Conservation (phyloP, 2,113 vertebrate genomes). For the Donacobius atricapilla region DNA sequence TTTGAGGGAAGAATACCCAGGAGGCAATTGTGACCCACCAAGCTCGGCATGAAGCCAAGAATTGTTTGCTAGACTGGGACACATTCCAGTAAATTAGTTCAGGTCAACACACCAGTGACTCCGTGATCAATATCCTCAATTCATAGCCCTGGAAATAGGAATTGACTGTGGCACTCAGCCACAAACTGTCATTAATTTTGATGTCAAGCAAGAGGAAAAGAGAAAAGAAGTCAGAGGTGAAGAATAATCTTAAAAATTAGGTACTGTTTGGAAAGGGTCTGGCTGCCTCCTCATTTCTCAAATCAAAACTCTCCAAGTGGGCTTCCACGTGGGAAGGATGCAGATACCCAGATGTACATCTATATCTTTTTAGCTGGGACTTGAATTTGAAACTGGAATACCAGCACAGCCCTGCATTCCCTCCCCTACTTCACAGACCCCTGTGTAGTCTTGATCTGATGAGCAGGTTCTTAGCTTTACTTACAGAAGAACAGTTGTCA, state of each 20-base stretch:
- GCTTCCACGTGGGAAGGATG: not conserved
- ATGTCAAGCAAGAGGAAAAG: not conserved
- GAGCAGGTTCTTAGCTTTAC: not conserved
- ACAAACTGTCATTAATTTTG: not conserved
- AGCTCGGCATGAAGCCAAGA: not conserved
- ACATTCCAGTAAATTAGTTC: not conserved
- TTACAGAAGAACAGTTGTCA: constrained; percentile 63
- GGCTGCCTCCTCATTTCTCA: not conserved
- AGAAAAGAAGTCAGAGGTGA: not conserved
- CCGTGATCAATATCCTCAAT: not conserved
- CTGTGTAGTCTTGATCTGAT: not conserved
- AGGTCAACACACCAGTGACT: not conserved
- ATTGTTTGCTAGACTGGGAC: not conserved
- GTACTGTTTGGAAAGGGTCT: not conserved
- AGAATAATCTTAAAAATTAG: not conserved
- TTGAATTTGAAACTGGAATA: not conserved
- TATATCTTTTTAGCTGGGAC: not conserved
- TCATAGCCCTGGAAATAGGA: not conserved
- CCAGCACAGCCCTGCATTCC: not conserved
- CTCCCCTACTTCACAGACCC: not conserved
- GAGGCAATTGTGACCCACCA: not conserved
- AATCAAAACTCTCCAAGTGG: not conserved
- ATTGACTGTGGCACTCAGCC: not conserved
- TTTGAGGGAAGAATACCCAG: not conserved
- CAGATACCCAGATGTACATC: not conserved